Base-by-base conservation (phyloP, 2,888 invertebrate genomes). In the Dastarcus helophoroides region DNA sequence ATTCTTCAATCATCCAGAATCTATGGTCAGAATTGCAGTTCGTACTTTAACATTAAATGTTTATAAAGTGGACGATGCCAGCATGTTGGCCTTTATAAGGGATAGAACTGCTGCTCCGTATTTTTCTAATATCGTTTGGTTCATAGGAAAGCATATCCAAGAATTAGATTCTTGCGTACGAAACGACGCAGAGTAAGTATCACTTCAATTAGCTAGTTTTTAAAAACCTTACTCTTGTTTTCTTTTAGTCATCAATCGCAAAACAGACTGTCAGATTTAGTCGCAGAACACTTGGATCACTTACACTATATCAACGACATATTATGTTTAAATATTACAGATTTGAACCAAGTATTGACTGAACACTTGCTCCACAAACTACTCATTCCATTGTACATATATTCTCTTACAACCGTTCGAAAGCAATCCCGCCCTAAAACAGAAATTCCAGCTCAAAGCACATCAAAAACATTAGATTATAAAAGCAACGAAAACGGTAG, bases 21-120 rank as follows among this genome's bases (percentile, higher is more conserved):
- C 90, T 19, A 98, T 98, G 98, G 97, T 98, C 17, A 75, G 98
- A 26, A 99, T 98, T 46, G 98, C 98, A 2, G 98, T 98, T 8
- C 71, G 98, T 36, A 98, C 97, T 7, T 73, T 99, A 39, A 94
- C 97, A 1, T 69, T 99, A 22, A 99, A 98, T 64, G 95, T 99
- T 1, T 98, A 94, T 54, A 69, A 76, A 64, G 94, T 95, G 17
- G 85, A 90, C 52, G 94, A 94, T 61, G 76, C 79, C 25, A 90
- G 88, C 36, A 97, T 97, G 95, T 66, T 95, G 41, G 74, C 83
- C 42, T 97, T 95, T 59, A 95, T 97, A 43, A 69, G 91, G 53
- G 91, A 95, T 62, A 80, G 86, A 62, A 95, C 97, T 19, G 95
- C 95, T 6, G 94, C 93, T 14, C 94, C 95, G 2, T 98, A 97